These are phyloP conservation scores for Nothoprocta pentlandii DNA, from an alignment of 2,113 vertebrate species.

Conservation along the genomic window DNA sequence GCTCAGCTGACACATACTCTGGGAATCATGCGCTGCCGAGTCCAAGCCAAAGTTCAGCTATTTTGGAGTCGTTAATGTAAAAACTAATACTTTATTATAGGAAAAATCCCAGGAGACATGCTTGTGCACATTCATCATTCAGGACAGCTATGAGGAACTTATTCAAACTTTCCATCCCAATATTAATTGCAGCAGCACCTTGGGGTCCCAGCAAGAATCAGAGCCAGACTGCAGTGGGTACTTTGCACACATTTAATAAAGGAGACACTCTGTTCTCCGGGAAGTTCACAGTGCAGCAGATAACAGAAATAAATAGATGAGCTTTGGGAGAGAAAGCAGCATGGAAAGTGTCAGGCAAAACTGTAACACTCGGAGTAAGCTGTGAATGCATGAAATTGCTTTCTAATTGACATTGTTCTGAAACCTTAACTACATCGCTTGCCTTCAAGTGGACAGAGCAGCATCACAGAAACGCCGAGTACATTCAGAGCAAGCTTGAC, in stretches of 20 bases:
- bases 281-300: neutral
- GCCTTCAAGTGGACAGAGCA: slow-evolving; percentile 7
- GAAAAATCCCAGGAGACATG: neutral
- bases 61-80: slow-evolving; percentile 42
- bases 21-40: neutral
- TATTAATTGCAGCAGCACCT: neutral
- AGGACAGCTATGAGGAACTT: slow-evolving; percentile 1
- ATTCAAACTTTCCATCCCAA: slow-evolving; percentile 42
- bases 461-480: neutral
- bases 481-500: neutral
- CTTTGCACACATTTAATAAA: neutral
- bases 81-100: slow-evolving; percentile 38
- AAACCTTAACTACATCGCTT: neutral
- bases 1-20: neutral
- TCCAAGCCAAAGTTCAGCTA: slow-evolving; percentile 40
- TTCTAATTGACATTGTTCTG: slow-evolving; percentile 5
- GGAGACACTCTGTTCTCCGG: neutral
- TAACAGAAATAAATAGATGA: slow-evolving; percentile 21
- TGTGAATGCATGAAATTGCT: slow-evolving; percentile 4
- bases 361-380: neutral
- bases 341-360: neutral
- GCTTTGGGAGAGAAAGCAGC: neutral
- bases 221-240: neutral
- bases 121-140: slow-evolving; percentile 8
- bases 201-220: neutral